Evolutionary conservation across 2,888 invertebrate species (phyloP).

Genomic region (Andrena flavipes): DNA sequence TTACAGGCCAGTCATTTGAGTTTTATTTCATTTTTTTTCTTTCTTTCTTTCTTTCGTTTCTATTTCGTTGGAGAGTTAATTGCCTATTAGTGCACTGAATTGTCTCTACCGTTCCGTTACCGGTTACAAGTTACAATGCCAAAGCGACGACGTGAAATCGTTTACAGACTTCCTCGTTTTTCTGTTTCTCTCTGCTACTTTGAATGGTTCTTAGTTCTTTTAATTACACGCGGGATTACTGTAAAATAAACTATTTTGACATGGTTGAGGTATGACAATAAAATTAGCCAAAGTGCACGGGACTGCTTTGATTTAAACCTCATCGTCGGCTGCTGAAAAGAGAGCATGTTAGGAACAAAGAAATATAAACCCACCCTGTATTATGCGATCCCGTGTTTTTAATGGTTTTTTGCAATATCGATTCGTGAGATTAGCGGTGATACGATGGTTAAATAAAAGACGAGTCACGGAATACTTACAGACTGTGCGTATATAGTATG

Average conservation of each 20-base stretch:
- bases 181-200: conserved; percentile 12
- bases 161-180: conserved; percentile 23
- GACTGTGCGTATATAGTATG: conserved; percentile 29
- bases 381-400: conserved; percentile 25
- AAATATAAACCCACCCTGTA: conserved; percentile 22
- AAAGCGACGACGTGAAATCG: conserved; percentile 32
- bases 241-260: conserved; percentile 48
- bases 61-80: conserved; percentile 5
- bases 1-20: conserved; percentile 26
- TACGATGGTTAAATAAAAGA: conserved; percentile 34
- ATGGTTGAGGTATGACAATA: conserved; percentile 67
- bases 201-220: conserved; percentile 13
- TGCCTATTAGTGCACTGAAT: conserved; percentile 1
- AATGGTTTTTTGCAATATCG: conserved; percentile 50
- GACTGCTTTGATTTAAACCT: conserved; percentile 46
- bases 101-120: neutral
- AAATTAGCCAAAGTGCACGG: conserved; percentile 62
- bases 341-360: conserved; percentile 2
- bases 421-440: conserved; percentile 17
- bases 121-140: conserved; percentile 18
- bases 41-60: neutral
- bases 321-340: neutral
- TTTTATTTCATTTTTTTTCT: neutral
- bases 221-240: conserved; percentile 14
- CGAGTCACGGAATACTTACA: conserved; percentile 8